phyloP scores from a whole-genome alignment of 2,113 vertebrate genomes.

The Kobus ellipsiprymnus region DNA sequence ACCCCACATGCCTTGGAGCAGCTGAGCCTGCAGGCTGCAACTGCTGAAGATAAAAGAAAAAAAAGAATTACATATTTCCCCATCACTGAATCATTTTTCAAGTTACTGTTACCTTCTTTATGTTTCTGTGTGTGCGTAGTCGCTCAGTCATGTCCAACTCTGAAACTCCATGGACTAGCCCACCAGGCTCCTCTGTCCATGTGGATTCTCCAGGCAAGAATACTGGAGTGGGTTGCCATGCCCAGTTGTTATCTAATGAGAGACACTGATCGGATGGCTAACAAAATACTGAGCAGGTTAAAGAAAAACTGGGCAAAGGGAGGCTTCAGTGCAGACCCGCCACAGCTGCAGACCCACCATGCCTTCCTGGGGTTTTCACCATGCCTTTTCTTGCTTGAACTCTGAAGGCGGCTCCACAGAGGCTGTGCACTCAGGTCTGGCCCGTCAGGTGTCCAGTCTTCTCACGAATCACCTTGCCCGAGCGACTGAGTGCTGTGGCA shows the following conservation, averaged over 20 bases:
- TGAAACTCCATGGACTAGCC: neutral
- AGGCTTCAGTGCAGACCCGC: neutral
- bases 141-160: rapidly evolving
- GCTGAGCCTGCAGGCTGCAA: neutral
- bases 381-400: neutral
- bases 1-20: neutral
- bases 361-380: neutral
- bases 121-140: neutral
- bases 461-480: constrained; percentile 97
- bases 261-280: neutral
- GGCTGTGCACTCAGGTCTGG: constrained; percentile 96
- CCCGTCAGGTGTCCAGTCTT: constrained; percentile 96
- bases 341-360: neutral
- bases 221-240: neutral
- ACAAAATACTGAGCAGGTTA: neutral
- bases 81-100: neutral
- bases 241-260: neutral
- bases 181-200: neutral
- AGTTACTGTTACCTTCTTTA: neutral
- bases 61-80: neutral
- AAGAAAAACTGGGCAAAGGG: neutral
- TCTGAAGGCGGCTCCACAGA: constrained; percentile 91
- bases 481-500: constrained; percentile 96
- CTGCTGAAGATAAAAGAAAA: neutral
- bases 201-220: neutral